Evolutionary conservation across 2,888 invertebrate species (phyloP).

Genomic region (Drosophila bunnanda): DNA sequence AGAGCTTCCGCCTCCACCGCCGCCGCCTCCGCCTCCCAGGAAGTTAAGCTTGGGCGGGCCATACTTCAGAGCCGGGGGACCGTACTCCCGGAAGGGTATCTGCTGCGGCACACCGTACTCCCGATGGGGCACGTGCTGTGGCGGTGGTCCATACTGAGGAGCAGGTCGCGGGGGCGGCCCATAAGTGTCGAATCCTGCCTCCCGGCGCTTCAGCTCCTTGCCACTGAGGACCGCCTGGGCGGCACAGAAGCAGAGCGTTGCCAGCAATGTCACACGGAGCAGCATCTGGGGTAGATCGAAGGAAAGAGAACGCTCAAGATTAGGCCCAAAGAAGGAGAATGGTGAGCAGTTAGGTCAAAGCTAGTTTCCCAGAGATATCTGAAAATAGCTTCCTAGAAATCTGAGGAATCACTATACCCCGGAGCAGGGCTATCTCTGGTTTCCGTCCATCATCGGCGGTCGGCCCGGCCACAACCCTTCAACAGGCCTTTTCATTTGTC

Average conservation of each 20-base stretch:
- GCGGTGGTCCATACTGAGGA: slow-evolving; percentile 83
- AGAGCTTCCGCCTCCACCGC: slow-evolving; percentile 61
- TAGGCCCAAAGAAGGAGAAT: background rate
- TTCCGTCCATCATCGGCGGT: background rate
- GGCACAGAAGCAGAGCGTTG: slow-evolving; percentile 53
- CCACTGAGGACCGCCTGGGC: slow-evolving; percentile 74
- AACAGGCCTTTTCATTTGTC: slow-evolving; percentile 40
- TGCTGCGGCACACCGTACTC: slow-evolving; percentile 83
- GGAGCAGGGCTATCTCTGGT: slow-evolving; percentile 12
- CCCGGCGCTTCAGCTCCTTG: slow-evolving; percentile 75
- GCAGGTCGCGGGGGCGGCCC: slow-evolving; percentile 86
- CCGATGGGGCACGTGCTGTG: slow-evolving; percentile 86
- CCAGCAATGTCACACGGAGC: slow-evolving; percentile 64
- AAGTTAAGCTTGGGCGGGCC: slow-evolving; percentile 86
- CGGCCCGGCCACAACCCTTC: slow-evolving; percentile 13
- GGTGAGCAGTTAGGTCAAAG: no score
- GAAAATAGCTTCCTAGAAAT: background rate
- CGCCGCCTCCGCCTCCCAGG: slow-evolving; percentile 84
- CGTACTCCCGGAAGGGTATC: slow-evolving; percentile 83
- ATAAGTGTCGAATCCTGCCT: slow-evolving; percentile 84
- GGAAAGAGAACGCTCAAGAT: background rate
- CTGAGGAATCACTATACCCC: background rate
- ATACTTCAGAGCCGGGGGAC: slow-evolving; percentile 84
- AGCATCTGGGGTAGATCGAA: slow-evolving; percentile 58
- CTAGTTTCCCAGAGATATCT: background rate